A percentile compares a stretch with the other conserved stretches of the same genome.
These are phyloP conservation scores for Perca flavescens DNA, from an alignment of 2,113 vertebrate genomes.

Conservation along the genomic window DNA sequence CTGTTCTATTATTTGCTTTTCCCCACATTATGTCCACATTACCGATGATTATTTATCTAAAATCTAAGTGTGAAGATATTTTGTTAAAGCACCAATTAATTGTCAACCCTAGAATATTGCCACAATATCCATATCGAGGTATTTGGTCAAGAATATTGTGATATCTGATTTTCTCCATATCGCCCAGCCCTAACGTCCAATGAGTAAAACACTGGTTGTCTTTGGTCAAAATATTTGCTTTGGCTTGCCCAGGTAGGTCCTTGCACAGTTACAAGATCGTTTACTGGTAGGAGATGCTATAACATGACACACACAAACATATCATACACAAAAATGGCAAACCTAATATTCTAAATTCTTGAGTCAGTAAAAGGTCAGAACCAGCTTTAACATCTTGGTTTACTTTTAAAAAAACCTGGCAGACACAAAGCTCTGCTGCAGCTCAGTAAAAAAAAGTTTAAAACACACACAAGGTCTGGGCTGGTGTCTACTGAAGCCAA, in stretches of 20 bases:
- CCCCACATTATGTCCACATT: no score
- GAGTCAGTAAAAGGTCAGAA: not conserved
- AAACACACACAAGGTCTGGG: not conserved
- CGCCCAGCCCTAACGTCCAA: not conserved
- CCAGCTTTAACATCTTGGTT: not conserved
- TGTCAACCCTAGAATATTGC: no score
- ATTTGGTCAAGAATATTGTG: no score
- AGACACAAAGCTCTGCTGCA: not conserved
- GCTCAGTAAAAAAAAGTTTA: not conserved
- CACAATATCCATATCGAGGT: no score
- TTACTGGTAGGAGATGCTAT: no score
- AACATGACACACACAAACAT: not conserved
- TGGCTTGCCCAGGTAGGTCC: no score
- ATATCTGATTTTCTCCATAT: no score
- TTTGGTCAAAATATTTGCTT: not conserved
- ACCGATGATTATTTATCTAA: no score
- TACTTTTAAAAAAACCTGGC: not conserved
- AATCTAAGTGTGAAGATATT: no score
- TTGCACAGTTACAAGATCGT: no score
- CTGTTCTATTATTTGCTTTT: no score
- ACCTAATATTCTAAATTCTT: not conserved
- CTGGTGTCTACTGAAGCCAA: slow-evolving; percentile 7
- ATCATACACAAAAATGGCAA: not conserved
- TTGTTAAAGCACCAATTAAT: no score
- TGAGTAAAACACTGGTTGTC: not conserved